Evolutionary conservation across 2,797 vertebrate species (phyloP), one percentile per base, ranked within the genome.

Genomic region (Eulemur rubriventer): DNA sequence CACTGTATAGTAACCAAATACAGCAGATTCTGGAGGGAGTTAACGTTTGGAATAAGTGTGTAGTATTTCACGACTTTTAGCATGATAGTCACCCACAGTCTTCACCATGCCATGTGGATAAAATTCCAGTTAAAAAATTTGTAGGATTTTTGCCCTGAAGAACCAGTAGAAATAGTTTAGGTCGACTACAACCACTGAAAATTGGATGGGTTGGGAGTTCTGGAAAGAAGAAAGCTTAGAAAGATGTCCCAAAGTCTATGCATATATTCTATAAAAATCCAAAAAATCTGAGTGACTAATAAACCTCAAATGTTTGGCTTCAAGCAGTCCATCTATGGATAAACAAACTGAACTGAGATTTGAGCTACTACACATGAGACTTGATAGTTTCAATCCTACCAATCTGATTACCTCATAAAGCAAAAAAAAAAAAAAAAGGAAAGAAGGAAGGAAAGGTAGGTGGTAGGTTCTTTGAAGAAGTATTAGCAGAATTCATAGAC

Each of bases 381-480:
- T 86, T 63, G 4, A 12, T 8, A 72, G 28, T 33, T 55, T 57
- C 9, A 35, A 11, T 79, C 14, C 16, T 84, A 61, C 10, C 6
- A 13, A n/a, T 67, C 6, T 43, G 13, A 85, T 33, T 30, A 9
- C 4, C 38, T 82, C 38, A 2, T 78, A 3, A 82, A 93, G 70
- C 2, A 48, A 82, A 7, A 48, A n/a, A 65, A 57, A 46, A 24
- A 52, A 16, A 12, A 52, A 22, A 18, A 14, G 14, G 1, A 28
- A 9, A 9, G 38, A 5, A 59, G 28, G 3, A 43, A 41, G 5
- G 10, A 33, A 3, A 33, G 2, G 1, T 43, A 26, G 4, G 11
- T 18, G 33, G 46, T 0, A 72, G 0, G 1, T 2, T 48, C 33
- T 61, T 20, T 48, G 35, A 84, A 81, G 38, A 11, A 48, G 24